Base-by-base conservation (phyloP, 2,113 vertebrate genomes). In the Ceyx melanurus region DNA sequence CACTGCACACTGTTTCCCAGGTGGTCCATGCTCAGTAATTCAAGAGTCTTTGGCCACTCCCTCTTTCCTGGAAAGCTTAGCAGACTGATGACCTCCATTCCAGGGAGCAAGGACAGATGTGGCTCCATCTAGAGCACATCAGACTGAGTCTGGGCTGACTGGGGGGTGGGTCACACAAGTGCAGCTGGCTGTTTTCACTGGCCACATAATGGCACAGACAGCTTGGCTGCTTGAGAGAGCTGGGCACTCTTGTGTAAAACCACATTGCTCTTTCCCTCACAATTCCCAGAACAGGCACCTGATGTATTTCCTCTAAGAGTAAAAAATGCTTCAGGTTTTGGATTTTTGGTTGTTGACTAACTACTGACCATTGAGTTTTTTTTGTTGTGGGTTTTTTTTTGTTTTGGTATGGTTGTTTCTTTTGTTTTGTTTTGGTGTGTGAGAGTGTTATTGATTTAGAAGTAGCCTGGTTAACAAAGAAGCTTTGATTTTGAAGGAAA, bases 61-160 rank as follows among this genome's bases (percentile, higher is more conserved):
- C 92, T 94, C 93, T 95, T 96, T 96, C 96, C 93, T 96, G 90
- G 90, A 96, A 96, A 95, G 86, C 89, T 16, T 90, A 53, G 43
- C 76, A 94, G 50, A 53, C 40, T 77, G 65, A 46, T 90, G 85
- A 85, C 91, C 89, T 96, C 93, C 67, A 33, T 51, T 68, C 26
- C 3, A 0, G 61, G 58, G 21, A 93, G 53, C 74, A 96, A 97
- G 93, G 95, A 64, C 79, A 94, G 83, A 90, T 83, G 75, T 66
- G 65, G 74, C 84, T 93, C 83, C 95, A n/a, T 40, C 91, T 94
- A 79, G 50, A 92, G 86, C 53, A 74, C 46, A 80, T 22, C 72
- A 81, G 26, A n/a, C 58, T 0, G 0, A 85, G 56, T 26, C 71
- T 64, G n/a, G 42, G 53, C 54, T 48, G 11, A 5, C n/a, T 3